phyloP scores from a whole-genome alignment of 2,797 vertebrate species.

The Pseudochromis fuscus region DNA sequence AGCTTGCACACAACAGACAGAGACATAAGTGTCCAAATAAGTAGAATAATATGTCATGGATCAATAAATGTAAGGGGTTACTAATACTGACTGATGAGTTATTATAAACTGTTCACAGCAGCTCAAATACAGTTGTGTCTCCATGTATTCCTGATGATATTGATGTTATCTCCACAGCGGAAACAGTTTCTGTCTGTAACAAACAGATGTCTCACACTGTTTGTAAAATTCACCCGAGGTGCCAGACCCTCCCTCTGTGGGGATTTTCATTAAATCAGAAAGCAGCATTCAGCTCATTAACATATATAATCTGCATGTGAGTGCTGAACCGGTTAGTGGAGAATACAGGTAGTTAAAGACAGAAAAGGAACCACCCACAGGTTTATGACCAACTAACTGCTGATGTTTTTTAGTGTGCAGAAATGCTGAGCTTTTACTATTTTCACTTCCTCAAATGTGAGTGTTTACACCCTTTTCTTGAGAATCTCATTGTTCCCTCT shows the following conservation, averaged over 20 bases:
- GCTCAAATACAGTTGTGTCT: no score
- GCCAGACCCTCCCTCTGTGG: background rate
- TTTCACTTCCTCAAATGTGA: constrained; percentile 27
- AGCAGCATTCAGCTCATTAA: background rate
- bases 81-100: no score
- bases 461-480: background rate
- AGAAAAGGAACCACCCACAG: background rate
- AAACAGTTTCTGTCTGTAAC: no score
- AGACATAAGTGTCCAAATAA: no score
- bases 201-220: no score
- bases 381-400: background rate
- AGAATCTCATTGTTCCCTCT: background rate
- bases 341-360: background rate
- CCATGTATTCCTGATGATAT: no score
- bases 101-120: no score
- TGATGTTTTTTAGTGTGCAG: background rate
- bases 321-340: background rate
- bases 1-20: no score
- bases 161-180: no score
- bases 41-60: no score
- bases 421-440: background rate
- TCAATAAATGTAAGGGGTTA: no score
- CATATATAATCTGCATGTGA: fast-evolving
- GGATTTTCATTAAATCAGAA: background rate
- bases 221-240: no score